phyloP scores from a whole-genome alignment of 2,113 vertebrate species.

The Hystrix brachyura region DNA sequence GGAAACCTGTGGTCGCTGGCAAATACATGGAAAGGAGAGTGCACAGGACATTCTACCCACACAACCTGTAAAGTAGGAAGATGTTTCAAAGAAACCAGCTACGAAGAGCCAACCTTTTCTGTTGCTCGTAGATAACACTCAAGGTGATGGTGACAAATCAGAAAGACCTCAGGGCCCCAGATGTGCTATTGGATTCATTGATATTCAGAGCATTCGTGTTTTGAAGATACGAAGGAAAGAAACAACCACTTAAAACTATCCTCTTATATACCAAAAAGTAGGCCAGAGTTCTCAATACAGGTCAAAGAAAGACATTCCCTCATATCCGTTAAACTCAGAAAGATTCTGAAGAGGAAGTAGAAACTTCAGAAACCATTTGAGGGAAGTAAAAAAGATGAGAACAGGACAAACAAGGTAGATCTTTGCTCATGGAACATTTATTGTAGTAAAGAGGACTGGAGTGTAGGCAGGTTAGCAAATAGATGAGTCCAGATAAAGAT shows the following conservation, averaged over 20 bases:
- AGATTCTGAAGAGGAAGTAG: not conserved
- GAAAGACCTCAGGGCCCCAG: not conserved
- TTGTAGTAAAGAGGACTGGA: not conserved
- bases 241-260: not conserved
- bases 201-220: not conserved
- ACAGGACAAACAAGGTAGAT: not conserved
- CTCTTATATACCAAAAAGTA: not conserved
- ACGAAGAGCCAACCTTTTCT: not conserved
- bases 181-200: not conserved
- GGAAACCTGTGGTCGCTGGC: not conserved
- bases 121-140: not conserved
- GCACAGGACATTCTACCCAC: not conserved
- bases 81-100: not conserved
- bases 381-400: not conserved
- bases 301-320: not conserved
- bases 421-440: not conserved
- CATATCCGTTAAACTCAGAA: not conserved
- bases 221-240: not conserved
- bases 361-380: not conserved
- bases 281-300: not conserved
- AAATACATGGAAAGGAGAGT: not conserved
- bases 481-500: not conserved
- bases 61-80: not conserved
- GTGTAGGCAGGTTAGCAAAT: not conserved
- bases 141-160: slow-evolving; percentile 21